Evolutionary conservation across 2,113 vertebrate species (phyloP).

Genomic region (Apodemus speciosus): DNA sequence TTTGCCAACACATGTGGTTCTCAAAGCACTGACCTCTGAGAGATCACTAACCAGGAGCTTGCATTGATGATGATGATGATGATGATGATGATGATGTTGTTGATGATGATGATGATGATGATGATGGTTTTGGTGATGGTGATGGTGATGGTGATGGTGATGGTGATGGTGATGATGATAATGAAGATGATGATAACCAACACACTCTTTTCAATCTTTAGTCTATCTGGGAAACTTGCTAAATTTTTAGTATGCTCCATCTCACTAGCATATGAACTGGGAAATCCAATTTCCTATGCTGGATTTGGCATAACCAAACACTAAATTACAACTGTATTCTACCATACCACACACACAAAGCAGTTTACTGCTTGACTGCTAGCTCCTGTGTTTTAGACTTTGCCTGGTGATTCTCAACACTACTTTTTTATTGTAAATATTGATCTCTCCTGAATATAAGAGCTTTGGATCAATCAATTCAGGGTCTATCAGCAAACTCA

Average conservation of each 20-base stretch:
- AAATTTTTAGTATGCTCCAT: neutral
- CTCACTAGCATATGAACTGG: neutral
- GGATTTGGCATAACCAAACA: neutral
- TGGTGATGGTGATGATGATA: no score
- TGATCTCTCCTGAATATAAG: neutral
- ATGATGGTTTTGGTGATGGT: no score
- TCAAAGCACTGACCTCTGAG: neutral
- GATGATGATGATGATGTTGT: no score
- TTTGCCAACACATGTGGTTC: neutral
- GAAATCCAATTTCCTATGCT: conserved; percentile 16
- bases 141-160: no score
- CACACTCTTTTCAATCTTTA: neutral
- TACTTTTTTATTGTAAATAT: neutral
- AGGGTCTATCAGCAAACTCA: neutral
- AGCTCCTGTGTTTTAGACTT: neutral
- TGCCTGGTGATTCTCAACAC: neutral
- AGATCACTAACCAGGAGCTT: neutral
- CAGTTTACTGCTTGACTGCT: neutral
- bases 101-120: no score
- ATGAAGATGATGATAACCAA: neutral
- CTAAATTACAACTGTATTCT: conserved; percentile 13
- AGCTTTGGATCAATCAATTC: neutral
- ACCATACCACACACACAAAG: neutral
- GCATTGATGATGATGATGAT: no score
- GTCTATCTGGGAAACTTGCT: neutral